Evolutionary conservation across 1,140 invertebrate genomes (phyloP).

Genomic region (Akabosia matsudoensis): DNA sequence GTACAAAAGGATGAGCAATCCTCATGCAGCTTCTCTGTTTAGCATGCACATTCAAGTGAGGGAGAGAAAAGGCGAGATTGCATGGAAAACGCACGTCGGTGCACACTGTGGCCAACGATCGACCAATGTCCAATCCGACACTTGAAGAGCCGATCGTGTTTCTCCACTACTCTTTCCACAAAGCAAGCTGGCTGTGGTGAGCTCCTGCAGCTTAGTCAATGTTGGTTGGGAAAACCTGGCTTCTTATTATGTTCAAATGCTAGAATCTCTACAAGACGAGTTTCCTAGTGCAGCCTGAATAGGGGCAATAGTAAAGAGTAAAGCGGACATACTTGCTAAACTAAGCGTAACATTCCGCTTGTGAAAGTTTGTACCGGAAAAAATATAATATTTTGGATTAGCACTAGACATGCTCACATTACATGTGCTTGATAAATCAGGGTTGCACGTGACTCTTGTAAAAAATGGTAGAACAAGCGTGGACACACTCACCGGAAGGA

Average conservation of each 20-base stretch:
- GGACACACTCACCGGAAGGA: conserved; percentile 16
- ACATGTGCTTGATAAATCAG: conserved; percentile 16
- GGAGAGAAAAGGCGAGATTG: not conserved
- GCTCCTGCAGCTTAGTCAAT: too few relatives aligned
- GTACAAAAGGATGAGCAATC: not conserved
- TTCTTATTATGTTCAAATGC: too few relatives aligned
- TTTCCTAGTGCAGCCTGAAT: too few relatives aligned
- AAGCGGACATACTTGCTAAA: too few relatives aligned
- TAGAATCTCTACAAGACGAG: too few relatives aligned
- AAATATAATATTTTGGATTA: conserved; percentile 9
- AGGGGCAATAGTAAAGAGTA: too few relatives aligned
- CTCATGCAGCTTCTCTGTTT: not conserved
- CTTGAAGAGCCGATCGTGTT: not conserved
- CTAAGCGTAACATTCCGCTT: too few relatives aligned
- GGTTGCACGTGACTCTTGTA: conserved; percentile 7
- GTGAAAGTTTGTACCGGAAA: not conserved
- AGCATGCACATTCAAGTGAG: not conserved
- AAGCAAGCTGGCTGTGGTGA: not conserved
- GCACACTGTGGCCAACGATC: conserved; percentile 8
- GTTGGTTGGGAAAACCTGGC: too few relatives aligned
- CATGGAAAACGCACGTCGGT: conserved; percentile 6
- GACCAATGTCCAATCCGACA: conserved; percentile 6
- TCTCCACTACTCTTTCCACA: not conserved
- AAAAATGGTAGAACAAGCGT: not conserved
- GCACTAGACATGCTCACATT: not conserved